Evolutionary conservation across 2,888 invertebrate species (phyloP), one percentile per base, ranked within the genome.

Genomic region (Formica aserva): DNA sequence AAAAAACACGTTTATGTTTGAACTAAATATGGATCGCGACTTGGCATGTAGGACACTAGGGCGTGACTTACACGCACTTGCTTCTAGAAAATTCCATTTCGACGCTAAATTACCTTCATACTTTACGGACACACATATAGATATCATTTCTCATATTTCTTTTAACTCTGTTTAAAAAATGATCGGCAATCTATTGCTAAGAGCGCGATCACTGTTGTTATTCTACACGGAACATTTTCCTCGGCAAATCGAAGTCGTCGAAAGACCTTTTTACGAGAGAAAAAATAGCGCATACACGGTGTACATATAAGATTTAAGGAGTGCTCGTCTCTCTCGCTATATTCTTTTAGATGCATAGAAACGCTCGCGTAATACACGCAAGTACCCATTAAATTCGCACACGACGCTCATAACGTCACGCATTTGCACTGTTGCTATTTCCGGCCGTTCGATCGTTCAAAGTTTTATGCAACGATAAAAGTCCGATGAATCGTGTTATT

Each of bases 1-100:
- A 78, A 78, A 65, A 60, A 78, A 45, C 71, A 78, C 45, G 13
- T 71, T 71, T 71, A 78, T 71, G 32, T 78, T 78, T 71, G 57
- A 60, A 71, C 71, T 78, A 72, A 77, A 77, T 77, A 77, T 77
- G 77, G 26, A 60, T 78, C 13, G 60, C 18, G 41, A 57, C 57
- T 60, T 29, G 67, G 26, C 71, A 78, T 45, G 45, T 71, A 60
- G 71, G 18, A 78, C 26, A 71, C 57, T 60, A 78, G 78, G 45
- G 8, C 60, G 38, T 72, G 41, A 72, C 35, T 71, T 71, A 32
- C 41, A 60, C 45, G 22, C 22, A 45, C 32, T 18, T 60, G 29
- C 11, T 60, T 78, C 45, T 71, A 32, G 60, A 26, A 71, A 71
- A 35, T 35, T 38, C 13, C 9, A 77, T 57, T 41, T 77, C 18